Percentiles rank a stretch among this genome's conserved stretches.
Evolutionary conservation across 2,113 vertebrate genomes (phyloP).

Genomic region (Sakesphorus luctuosus): DNA sequence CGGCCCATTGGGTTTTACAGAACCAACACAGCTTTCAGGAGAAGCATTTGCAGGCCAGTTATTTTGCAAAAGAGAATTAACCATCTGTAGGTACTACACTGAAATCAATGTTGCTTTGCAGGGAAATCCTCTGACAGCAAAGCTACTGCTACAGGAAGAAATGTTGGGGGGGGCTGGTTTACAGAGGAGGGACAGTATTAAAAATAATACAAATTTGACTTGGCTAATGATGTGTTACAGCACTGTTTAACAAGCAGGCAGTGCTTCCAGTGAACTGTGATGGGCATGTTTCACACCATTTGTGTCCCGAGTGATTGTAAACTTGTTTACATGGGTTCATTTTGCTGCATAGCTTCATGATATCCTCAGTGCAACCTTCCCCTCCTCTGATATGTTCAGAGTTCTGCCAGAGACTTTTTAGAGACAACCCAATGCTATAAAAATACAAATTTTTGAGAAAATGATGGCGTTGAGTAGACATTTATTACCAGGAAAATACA

Average conservation of each 20-base stretch:
- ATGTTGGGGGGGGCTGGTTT: background rate
- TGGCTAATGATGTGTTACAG: background rate
- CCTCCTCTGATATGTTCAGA: conserved; percentile 8
- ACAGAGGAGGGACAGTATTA: background rate
- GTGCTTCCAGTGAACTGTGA: background rate
- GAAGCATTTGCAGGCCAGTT: background rate
- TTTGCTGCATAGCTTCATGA: conserved; percentile 71
- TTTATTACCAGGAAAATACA: background rate
- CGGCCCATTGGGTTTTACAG: background rate
- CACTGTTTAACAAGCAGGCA: background rate
- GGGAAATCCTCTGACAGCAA: conserved; percentile 31
- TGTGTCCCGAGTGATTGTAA: background rate
- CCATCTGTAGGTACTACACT: conserved; percentile 42
- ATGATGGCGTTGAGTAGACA: background rate
- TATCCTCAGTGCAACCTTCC: conserved; percentile 25
- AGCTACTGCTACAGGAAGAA: background rate
- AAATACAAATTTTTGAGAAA: background rate
- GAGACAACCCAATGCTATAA: background rate
- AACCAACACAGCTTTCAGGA: background rate
- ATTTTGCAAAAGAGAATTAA: conserved; percentile 20
- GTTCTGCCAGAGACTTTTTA: conserved; percentile 15
- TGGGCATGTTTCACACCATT: background rate
- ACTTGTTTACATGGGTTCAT: conserved; percentile 69
- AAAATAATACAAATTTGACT: background rate
- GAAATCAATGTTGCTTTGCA: conserved; percentile 60